Conservation (phyloP, 2,113 vertebrate genomes). For the Micronycteris hirsuta region DNA sequence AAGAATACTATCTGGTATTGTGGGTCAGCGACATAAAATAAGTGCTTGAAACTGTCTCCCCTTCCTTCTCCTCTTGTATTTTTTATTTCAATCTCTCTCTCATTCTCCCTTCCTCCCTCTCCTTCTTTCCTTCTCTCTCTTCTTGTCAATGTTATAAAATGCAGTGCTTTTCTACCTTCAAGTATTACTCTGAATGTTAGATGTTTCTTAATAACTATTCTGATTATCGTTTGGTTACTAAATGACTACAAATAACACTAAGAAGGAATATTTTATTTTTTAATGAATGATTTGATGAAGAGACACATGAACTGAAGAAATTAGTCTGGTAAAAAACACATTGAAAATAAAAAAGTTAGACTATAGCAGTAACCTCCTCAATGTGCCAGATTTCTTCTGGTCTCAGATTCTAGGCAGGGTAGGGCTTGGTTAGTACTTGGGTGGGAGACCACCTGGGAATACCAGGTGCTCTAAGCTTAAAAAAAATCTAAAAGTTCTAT, state of each 20-base stretch:
- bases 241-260: not conserved
- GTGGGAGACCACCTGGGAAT: not conserved
- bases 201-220: not conserved
- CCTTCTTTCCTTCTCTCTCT: not conserved
- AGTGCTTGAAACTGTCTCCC: not conserved
- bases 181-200: not conserved
- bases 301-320: not conserved
- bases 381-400: not conserved
- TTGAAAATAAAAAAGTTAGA: not conserved
- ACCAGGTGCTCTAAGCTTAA: not conserved
- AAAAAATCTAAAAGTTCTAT: not conserved
- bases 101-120: rapidly evolving
- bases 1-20: not conserved
- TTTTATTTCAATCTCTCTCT: not conserved
- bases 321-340: not conserved
- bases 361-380: not conserved
- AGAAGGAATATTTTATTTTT: not conserved
- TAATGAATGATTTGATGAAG: not conserved
- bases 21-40: not conserved
- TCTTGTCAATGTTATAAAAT: not conserved
- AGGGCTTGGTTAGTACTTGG: not conserved
- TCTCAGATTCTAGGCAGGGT: not conserved
- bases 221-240: not conserved
- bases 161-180: not conserved
- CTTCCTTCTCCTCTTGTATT: not conserved